Percentiles rank a stretch among this genome's conserved stretches.
These are phyloP conservation scores for Malaclemys terrapin DNA, from an alignment of 2,113 vertebrate species.

Conservation along the genomic window DNA sequence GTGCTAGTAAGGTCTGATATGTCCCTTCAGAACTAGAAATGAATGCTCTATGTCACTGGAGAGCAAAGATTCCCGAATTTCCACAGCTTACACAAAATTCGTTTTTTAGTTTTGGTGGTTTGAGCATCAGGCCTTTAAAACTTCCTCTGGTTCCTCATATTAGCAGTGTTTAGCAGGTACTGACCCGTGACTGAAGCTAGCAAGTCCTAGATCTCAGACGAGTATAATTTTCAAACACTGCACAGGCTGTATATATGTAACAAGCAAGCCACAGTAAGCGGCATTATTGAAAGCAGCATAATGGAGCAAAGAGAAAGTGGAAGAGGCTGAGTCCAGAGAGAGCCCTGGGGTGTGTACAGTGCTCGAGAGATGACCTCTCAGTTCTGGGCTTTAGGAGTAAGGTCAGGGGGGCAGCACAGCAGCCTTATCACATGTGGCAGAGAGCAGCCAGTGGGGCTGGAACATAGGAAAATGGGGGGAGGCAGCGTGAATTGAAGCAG, in stretches of 20 bases:
- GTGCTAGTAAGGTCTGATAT: not conserved
- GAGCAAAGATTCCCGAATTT: not conserved
- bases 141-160: not conserved
- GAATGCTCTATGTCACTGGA: not conserved
- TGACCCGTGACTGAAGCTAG: not conserved
- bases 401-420: not conserved
- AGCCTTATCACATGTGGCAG: not conserved
- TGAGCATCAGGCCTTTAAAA: conserved; percentile 21
- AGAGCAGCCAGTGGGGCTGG: not conserved
- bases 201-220: not conserved
- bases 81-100: conserved; percentile 21
- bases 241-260: not conserved
- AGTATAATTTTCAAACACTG: not conserved
- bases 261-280: not conserved
- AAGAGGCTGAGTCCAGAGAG: not conserved
- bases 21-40: not conserved
- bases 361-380: not conserved
- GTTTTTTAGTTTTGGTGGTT: not conserved
- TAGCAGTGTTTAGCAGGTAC: not conserved
- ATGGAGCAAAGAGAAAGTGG: not conserved
- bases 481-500: not conserved
- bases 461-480: not conserved
- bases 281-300: not conserved
- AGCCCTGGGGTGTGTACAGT: not conserved
- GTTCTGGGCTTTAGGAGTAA: not conserved